These are phyloP conservation scores for Meandrusa payeni DNA, from an alignment of 2,888 invertebrate species.

Conservation along the genomic window DNA sequence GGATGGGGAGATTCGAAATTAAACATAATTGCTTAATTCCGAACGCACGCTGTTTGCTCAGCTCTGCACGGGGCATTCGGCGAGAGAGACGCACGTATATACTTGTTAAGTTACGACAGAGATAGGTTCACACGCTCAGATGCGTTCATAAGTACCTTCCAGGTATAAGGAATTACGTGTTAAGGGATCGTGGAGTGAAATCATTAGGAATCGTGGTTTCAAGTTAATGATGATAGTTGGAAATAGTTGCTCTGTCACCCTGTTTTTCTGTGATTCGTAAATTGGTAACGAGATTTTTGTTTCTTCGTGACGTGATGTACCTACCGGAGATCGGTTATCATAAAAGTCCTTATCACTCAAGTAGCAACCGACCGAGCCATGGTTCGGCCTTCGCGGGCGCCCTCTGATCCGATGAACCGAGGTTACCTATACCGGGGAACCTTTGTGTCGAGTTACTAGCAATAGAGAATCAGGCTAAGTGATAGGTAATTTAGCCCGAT, in stretches of 20 bases:
- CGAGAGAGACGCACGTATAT: slow-evolving; percentile 42
- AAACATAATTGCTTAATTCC: slow-evolving; percentile 81
- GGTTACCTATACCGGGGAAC: too few relatives aligned
- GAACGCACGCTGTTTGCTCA: slow-evolving; percentile 65
- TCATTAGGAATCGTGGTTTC: slow-evolving; percentile 60
- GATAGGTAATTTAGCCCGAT: too few relatives aligned
- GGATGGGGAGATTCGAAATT: slow-evolving; percentile 75
- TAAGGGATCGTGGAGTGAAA: slow-evolving; percentile 62
- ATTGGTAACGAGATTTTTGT: not conserved
- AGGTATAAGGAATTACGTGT: slow-evolving; percentile 69
- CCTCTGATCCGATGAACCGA: too few relatives aligned
- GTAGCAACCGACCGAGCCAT: too few relatives aligned
- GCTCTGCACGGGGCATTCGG: slow-evolving; percentile 51
- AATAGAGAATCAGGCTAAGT: too few relatives aligned
- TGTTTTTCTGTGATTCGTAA: slow-evolving; percentile 11
- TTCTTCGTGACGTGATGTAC: too few relatives aligned
- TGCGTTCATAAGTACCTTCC: slow-evolving; percentile 50
- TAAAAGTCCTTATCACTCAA: too few relatives aligned
- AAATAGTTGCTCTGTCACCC: slow-evolving; percentile 43
- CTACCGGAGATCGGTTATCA: too few relatives aligned
- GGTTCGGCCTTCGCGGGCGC: too few relatives aligned
- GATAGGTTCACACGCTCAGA: slow-evolving; percentile 39
- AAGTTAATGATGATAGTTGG: slow-evolving; percentile 41
- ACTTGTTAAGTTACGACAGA: slow-evolving; percentile 35
- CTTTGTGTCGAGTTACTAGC: too few relatives aligned